A percentile compares a stretch with the other conserved stretches of the same genome.
Evolutionary conservation across 2,113 vertebrate species (phyloP).

Genomic region (Chloropsis hardwickii): DNA sequence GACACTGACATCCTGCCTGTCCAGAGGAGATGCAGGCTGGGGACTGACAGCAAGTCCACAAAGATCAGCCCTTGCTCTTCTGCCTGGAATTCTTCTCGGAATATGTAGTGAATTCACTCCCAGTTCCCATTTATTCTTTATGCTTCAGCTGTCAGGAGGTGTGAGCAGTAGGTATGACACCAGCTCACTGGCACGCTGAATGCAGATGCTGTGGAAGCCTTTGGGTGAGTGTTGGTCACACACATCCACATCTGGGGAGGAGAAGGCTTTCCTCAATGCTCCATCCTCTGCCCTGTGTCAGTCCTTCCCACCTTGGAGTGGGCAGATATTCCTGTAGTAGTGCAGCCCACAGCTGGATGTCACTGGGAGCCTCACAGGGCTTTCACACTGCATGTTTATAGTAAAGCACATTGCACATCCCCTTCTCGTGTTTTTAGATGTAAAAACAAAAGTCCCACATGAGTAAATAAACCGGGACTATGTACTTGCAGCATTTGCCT

Average conservation of each 20-base stretch:
- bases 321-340: not conserved
- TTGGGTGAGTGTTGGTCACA: not conserved
- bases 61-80: not conserved
- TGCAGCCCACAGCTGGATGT: not conserved
- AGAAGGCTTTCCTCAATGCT: not conserved
- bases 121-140: not conserved
- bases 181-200: fast-evolving
- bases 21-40: not conserved
- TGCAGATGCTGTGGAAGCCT: not conserved
- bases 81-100: not conserved
- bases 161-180: not conserved
- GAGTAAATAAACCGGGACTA: not conserved
- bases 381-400: not conserved
- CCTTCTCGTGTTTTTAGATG: not conserved
- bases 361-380: not conserved
- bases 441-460: not conserved
- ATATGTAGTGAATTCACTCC: not conserved
- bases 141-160: not conserved
- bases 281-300: not conserved
- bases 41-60: fast-evolving
- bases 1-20: not conserved
- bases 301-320: not conserved
- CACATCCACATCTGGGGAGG: not conserved
- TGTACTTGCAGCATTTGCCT: not conserved
- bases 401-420: not conserved